Conservation (phyloP, 2,797 vertebrate species). For the Setipinna tenuifilis region DNA sequence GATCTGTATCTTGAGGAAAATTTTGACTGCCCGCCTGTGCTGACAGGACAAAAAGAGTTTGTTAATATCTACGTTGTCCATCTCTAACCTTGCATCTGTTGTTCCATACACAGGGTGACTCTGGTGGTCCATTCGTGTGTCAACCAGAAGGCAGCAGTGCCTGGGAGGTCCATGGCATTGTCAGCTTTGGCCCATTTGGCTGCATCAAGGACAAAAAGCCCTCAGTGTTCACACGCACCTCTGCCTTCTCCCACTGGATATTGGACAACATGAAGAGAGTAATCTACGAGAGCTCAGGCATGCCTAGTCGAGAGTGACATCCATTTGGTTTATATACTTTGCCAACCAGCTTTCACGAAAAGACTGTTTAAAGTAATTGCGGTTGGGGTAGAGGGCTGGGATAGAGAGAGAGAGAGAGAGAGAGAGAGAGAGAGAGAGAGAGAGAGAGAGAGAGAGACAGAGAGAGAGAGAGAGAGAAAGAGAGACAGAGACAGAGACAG, state of each 20-base stretch:
- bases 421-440: background rate
- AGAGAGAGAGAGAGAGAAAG: too few species aligned
- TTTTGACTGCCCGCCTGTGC: background rate
- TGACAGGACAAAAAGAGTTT: background rate
- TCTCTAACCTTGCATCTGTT: slow-evolving; percentile 16
- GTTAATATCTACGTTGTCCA: background rate
- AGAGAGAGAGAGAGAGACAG: background rate
- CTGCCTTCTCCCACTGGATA: slow-evolving; percentile 74
- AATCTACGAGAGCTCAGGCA: slow-evolving; percentile 57
- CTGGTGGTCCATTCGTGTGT: slow-evolving; percentile 73
- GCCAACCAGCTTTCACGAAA: background rate
- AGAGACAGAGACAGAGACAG: too few species aligned
- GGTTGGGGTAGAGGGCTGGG: background rate
- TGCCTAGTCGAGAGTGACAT: background rate
- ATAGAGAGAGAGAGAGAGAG: background rate
- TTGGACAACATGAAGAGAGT: slow-evolving; percentile 70
- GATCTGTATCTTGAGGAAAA: background rate
- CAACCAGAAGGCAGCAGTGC: slow-evolving; percentile 11
- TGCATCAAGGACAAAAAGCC: slow-evolving; percentile 76
- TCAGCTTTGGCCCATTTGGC: slow-evolving; percentile 70
- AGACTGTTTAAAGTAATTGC: background rate
- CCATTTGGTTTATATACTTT: background rate
- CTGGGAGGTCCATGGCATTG: slow-evolving; percentile 76
- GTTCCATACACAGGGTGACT: slow-evolving; percentile 64
- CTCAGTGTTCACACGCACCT: slow-evolving; percentile 75